Base-by-base conservation (phyloP, 2,888 invertebrate species). In the Campoplex capitator region DNA sequence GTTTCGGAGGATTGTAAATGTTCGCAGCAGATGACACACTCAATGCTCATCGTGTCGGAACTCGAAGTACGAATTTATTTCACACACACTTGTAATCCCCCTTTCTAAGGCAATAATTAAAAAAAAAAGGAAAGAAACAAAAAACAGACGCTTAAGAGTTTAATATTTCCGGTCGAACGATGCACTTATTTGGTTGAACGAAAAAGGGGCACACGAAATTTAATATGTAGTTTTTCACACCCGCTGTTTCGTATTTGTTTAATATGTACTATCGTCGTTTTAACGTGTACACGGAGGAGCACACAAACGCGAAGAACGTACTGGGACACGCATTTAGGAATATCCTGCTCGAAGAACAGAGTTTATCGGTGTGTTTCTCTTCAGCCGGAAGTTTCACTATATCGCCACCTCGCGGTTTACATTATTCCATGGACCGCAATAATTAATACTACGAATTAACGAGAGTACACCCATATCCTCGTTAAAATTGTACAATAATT, bases 1-100 rank as follows among this genome's bases (percentile, higher is more conserved):
- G 75, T 80, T 80, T 80, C 83, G 56, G 83, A 80, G 18, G 86
- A 80, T 77, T 86, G 83, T 42, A 86, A 83, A 83, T 76, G 45
- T 77, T 86, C 86, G 77, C 68, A 86, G 73, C 86, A 86, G 73
- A 86, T 86, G 38, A 80, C 67, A 67, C 86, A 86, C 51, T 86
- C 86, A 56, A 86, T 83, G 58, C 71, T 70, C 86, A 86, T 86
- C 56, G 79, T 80, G 79, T 76, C 68, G 70, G 35, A 18, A 79
- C 42, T 38, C n/a, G 51, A 35, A 62, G 18, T 16, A 62, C 35
- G 13, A 42, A 45, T 48, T 56, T 68, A 85, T 70, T 56, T 65
- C 62, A 80, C 62, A 58, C 38, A 71, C 38, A 71, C 35, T 58
- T 23, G 48, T 38, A n/a, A 48, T 38, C 51, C 35, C 51, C 51